Evolutionary conservation across 2,113 vertebrate species (phyloP), one percentile per base, ranked within the genome.

Genomic region (Chlorocebus sabaeus): DNA sequence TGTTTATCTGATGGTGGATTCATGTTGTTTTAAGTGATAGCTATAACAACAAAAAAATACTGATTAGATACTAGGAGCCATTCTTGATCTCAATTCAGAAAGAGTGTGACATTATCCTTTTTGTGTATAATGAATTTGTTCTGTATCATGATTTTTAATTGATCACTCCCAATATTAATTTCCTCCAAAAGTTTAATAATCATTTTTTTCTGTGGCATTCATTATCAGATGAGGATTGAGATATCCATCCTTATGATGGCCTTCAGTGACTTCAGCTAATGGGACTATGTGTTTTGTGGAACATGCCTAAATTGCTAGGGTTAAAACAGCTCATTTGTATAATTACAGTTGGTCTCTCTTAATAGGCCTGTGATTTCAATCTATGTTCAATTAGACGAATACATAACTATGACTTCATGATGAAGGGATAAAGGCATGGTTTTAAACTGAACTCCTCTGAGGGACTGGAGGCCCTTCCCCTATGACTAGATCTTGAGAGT

Each of bases 151-250:
- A 68, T 84, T 96, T 98, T 98, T 97, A 98, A 90, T 89, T 96
- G 92, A 96, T 98, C n/a, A 4, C 96, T 97, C 95, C 84, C 88
- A 95, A 95, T 89, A 79, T 97, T 98, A 95, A 97, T 50, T 97
- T 95, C 85, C 96, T 98, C 96, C 97, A 97, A 98, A 98, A 97
- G 89, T 93, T 96, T 57, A 98, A 96, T 89, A 25, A 81, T 98
- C 92, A 50, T 89, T 96, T 98, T 17, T 20, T 3, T 4, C 97
- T 97, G 92, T 98, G 95, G 23, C 16, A 84, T 97, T 93, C 59
- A 89, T 96, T 98, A 97, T 96, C 94, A 96, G 92, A 95, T 9
- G 85, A 97, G 61, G 82, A 96, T 95, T 0, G 0, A 76, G 48
- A 55, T 68, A 32, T 64, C 11, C 40, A 48, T 85, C 43, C 70